A percentile compares a stretch with the other conserved stretches of the same genome.
Evolutionary conservation across 2,113 vertebrate species (phyloP).

Genomic region (Willisornis vidua): DNA sequence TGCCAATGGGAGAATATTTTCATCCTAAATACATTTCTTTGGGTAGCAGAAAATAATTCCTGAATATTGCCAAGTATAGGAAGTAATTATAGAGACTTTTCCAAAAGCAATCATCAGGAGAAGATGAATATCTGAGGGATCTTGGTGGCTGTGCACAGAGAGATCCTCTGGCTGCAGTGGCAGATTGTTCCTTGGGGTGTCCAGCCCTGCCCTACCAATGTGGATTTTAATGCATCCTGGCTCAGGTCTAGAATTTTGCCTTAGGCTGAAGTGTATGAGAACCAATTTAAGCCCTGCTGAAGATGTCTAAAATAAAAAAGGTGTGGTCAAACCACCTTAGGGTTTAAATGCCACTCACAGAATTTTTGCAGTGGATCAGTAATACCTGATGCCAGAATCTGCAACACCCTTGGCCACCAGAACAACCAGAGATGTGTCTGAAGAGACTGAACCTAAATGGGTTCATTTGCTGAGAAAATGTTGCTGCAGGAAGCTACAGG

Average conservation of each 20-base stretch:
- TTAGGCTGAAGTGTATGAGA: not conserved
- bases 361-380: not conserved
- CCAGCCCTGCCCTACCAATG: not conserved
- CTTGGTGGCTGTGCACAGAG: not conserved
- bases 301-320: not conserved
- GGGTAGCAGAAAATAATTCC: constrained; percentile 63
- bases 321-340: not conserved
- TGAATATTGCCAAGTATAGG: constrained; percentile 38
- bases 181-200: not conserved
- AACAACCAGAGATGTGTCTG: not conserved
- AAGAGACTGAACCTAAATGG: not conserved
- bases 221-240: not conserved
- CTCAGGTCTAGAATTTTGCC: not conserved
- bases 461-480: not conserved
- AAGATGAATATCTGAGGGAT: not conserved
- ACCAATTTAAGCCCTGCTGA: not conserved
- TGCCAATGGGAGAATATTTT: constrained; percentile 73
- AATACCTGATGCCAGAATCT: not conserved
- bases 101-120: not conserved
- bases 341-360: not conserved
- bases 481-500: not conserved
- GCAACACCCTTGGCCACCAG: not conserved
- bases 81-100: constrained; percentile 57
- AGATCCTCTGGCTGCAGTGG: not conserved
- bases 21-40: constrained; percentile 69